Evolutionary conservation across 2,888 invertebrate species (phyloP).

Genomic region (Maniola hyperantus): DNA sequence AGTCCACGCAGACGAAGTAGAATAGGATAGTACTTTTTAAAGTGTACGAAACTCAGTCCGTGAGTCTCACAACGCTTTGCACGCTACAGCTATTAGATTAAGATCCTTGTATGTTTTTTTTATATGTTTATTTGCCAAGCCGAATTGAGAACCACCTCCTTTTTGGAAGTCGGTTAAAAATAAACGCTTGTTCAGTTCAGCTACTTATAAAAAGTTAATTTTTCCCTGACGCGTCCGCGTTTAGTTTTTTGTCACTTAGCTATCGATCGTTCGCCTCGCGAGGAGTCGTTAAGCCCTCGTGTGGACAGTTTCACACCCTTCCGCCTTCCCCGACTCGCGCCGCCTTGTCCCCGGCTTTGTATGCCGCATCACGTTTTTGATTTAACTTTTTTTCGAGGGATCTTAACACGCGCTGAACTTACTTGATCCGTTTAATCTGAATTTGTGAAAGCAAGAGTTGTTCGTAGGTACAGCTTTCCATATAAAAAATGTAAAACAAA

Average conservation of each 20-base stretch:
- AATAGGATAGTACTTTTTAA: no score
- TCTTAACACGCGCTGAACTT: background rate
- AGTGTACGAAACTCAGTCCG: no score
- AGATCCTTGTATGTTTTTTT: no score
- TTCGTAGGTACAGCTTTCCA: background rate
- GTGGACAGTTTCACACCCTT: constrained; percentile 52
- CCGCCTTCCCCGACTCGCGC: constrained; percentile 27
- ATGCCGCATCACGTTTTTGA: constrained; percentile 72
- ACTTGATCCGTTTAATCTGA: background rate
- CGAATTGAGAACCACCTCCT: no score
- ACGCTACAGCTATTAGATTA: no score
- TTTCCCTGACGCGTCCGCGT: background rate
- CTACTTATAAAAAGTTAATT: background rate
- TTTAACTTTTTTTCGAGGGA: constrained; percentile 56
- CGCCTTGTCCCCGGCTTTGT: constrained; percentile 43
- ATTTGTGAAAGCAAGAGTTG: background rate
- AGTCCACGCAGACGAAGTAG: no score
- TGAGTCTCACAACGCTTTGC: no score
- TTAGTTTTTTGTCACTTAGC: background rate
- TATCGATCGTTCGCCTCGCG: background rate
- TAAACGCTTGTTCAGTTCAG: no score
- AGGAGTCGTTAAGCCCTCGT: constrained; percentile 40
- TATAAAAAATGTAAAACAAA: background rate
- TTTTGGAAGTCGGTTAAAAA: no score
- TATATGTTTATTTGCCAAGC: no score